phyloP scores from a whole-genome alignment of 1,140 invertebrate genomes.

The Drosophila willistoni region DNA sequence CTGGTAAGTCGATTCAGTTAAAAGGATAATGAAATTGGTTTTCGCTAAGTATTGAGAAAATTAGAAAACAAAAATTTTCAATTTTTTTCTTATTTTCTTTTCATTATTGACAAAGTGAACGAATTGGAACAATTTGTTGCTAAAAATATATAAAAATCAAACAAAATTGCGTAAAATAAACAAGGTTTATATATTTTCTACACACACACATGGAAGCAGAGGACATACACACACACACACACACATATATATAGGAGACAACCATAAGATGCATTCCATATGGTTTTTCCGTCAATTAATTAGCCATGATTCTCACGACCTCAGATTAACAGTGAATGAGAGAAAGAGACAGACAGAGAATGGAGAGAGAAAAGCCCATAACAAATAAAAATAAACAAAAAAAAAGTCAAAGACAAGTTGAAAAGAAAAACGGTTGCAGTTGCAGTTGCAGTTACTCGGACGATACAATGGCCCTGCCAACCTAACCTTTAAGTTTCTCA shows the following conservation, averaged over 20 bases:
- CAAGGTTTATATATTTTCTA: background rate
- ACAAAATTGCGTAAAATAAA: background rate
- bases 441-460: constrained; percentile 45
- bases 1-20: too few species aligned
- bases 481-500: constrained; percentile 14
- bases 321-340: constrained; percentile 68
- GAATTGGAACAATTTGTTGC: too few species aligned
- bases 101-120: too few species aligned
- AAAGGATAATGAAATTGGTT: too few species aligned
- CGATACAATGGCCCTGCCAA: constrained; percentile 47
- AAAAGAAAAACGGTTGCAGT: constrained; percentile 45
- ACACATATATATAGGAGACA: background rate
- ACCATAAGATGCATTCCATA: constrained; percentile 6
- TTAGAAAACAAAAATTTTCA: too few species aligned
- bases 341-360: background rate
- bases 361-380: constrained; percentile 71
- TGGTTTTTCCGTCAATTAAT: constrained; percentile 67
- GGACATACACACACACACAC: background rate
- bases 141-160: background rate
- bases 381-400: constrained; percentile 54
- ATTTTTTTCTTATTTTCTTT: too few species aligned
- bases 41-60: too few species aligned
- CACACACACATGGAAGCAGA: background rate
- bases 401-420: constrained; percentile 65
- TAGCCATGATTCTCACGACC: constrained; percentile 83